Base-by-base conservation (phyloP, 2,888 invertebrate species). In the Quadroppia sp. region DNA sequence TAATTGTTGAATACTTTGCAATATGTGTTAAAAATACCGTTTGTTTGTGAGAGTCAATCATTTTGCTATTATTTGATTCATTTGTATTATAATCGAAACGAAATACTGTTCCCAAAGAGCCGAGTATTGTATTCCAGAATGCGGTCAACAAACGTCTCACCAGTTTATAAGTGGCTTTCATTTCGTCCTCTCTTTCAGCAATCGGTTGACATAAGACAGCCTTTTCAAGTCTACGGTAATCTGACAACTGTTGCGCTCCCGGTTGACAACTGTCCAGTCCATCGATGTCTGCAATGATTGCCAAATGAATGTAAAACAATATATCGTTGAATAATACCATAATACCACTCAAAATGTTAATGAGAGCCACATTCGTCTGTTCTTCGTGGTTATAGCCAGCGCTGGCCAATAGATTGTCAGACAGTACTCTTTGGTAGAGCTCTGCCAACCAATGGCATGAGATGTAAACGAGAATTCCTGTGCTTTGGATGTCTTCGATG, bases 391-490 rank as follows among this genome's bases (percentile, higher is more conserved):
- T 64, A 32, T 87, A 87, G 0, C 89, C 89, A 67, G 89, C 87
- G 71, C 86, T 85, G 78, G 87, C 86, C n/a, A 92, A 83, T 13
- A 92, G 82, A 79, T 90, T 89, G 74, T 87, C 86, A 0, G 89
- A 87, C 4, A 94, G 84, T 1, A 94, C 88, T 80, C 90, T 91
- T 79, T 92, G 92, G 81, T 95, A 97, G 9, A 97, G 85, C 80
- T 96, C 94, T 45, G 92, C 88, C 2, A 97, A 86, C 96, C 96
- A 97, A 0, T 92, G 90, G 0, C 92, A 92, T 0, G 95, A 94
- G 13, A 96, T 86, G 81, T 94, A 97, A 7, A 97, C 91, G 32
- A 96, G 84, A 23, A 96, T 91, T 0, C 95, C 96, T 75, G 92
- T 92, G 42, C 92, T 91, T 81, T 94, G 91, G 7, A 96, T 91